These are phyloP conservation scores for Ditylenchus weischeri DNA, from an alignment of 2,888 invertebrate species.

Conservation along the genomic window DNA sequence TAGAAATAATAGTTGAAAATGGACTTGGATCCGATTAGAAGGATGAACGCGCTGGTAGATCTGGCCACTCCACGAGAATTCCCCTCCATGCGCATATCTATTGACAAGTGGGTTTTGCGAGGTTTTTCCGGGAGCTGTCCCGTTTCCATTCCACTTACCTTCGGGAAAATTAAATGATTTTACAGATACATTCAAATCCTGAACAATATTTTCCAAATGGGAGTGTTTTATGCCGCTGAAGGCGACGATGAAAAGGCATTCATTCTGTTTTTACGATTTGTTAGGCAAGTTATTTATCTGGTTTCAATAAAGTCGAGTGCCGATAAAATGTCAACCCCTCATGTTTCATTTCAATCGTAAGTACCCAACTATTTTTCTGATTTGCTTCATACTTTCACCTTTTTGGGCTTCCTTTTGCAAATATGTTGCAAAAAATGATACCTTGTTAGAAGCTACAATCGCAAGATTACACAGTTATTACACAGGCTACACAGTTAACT, in stretches of 20 bases:
- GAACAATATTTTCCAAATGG: slow-evolving; percentile 8
- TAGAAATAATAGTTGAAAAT: neutral
- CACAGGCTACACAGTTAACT: too few species aligned
- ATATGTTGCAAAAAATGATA: too few species aligned
- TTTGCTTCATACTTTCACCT: too few species aligned
- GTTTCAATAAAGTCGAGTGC: too few species aligned
- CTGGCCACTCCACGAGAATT: slow-evolving; percentile 6
- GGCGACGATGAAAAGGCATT: slow-evolving; percentile 14
- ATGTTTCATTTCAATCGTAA: too few species aligned
- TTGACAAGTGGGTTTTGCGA: neutral
- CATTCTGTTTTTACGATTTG: slow-evolving; percentile 6
- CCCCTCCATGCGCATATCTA: slow-evolving; percentile 1
- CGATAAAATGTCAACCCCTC: too few species aligned
- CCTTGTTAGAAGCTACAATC: too few species aligned
- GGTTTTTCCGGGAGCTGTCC: too few species aligned
- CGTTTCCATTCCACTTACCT: neutral
- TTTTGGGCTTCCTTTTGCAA: too few species aligned
- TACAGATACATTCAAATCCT: slow-evolving; percentile 12
- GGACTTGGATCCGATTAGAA: neutral
- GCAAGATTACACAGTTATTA: too few species aligned
- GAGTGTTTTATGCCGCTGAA: slow-evolving; percentile 2
- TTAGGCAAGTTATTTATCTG: slow-evolving; percentile 3
- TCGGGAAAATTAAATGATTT: neutral
- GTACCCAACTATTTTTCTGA: too few species aligned
- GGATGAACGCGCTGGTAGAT: slow-evolving; percentile 2